Evolutionary conservation across 2,888 invertebrate genomes (phyloP), one percentile per base, ranked within the genome.

Genomic region (Melolontha melolontha): DNA sequence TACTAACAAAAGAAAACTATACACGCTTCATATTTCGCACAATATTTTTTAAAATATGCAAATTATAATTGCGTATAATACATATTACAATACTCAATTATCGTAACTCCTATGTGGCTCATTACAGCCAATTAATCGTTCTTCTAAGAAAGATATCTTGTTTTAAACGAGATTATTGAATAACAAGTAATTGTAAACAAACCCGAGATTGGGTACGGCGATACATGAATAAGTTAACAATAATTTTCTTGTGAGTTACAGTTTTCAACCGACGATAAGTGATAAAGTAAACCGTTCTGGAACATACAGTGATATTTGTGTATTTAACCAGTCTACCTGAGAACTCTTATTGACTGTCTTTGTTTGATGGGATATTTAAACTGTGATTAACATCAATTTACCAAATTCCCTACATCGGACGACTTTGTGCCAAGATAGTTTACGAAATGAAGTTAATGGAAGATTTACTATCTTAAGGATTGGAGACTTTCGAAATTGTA

Each of bases 321-420:
- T 62, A 16, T 39, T 62, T 62, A 62, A 49, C 47, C 47, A 47
- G 59, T 47, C 59, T 62, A 62, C 59, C 59, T 62, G 59, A 62
- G 47, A 62, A 62, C 59, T 62, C 57, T 27, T 66, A 66, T 66
- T 66, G 66, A 66, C 66, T 66, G 66, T 59, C 59, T 49, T 66
- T 59, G 50, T 64, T 64, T 64, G 49, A 29, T 41, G 34, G 54
- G 42, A 54, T 64, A 54, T 66, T 66, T 66, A 50, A 22, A 59
- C 49, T 44, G 41, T 40, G 50, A 66, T 66, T 66, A 66, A 50
- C 66, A 41, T 66, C 42, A 66, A 66, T 66, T 66, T 66, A 66
- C 57, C 42, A 66, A 66, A 66, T 66, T 66, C 59, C 66, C 59
- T 62, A 62, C 47, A 62, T 47, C 47, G 59, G 51, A 27, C 12